Conservation (phyloP, 2,888 invertebrate species). For the Blera fallax region DNA sequence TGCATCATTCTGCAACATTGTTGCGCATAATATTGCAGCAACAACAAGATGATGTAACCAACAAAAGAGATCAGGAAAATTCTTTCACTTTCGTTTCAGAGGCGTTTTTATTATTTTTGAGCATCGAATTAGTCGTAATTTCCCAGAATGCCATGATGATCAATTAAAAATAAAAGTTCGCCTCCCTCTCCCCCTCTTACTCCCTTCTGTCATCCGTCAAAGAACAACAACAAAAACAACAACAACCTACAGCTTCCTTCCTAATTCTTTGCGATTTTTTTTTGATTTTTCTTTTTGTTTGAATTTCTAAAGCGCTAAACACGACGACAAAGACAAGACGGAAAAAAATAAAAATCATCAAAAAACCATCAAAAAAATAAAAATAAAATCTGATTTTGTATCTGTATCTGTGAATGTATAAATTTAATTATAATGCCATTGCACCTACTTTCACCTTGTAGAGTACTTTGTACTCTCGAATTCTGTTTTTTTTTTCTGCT, state of each 20-base stretch:
- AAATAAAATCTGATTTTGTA: not conserved
- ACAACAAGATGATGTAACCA: conserved; percentile 32
- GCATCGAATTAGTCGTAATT: conserved; percentile 25
- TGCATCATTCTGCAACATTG: conserved; percentile 24
- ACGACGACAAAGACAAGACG: not conserved
- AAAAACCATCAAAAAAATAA: no score
- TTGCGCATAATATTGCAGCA: not conserved
- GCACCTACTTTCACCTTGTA: conserved; percentile 46
- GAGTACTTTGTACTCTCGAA: conserved; percentile 40
- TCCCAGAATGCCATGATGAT: conserved; percentile 10
- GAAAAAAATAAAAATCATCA: not conserved
- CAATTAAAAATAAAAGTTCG: conserved; percentile 23
- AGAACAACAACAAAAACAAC: not conserved
- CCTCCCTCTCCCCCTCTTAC: not conserved
- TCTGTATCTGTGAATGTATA: not conserved
- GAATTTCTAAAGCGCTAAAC: not conserved
- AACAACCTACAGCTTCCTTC: not conserved
- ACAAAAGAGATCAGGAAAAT: conserved; percentile 1
- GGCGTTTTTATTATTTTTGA: not conserved
- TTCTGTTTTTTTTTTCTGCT: not conserved
- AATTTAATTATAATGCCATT: conserved; percentile 39
- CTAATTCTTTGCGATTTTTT: not conserved
- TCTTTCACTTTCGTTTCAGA: conserved; percentile 32
- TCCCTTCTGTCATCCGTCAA: no score
- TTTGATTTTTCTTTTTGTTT: not conserved